Evolutionary conservation across 1,140 invertebrate species (phyloP), one percentile per base, ranked within the genome.

Genomic region (Orchesella cincta): DNA sequence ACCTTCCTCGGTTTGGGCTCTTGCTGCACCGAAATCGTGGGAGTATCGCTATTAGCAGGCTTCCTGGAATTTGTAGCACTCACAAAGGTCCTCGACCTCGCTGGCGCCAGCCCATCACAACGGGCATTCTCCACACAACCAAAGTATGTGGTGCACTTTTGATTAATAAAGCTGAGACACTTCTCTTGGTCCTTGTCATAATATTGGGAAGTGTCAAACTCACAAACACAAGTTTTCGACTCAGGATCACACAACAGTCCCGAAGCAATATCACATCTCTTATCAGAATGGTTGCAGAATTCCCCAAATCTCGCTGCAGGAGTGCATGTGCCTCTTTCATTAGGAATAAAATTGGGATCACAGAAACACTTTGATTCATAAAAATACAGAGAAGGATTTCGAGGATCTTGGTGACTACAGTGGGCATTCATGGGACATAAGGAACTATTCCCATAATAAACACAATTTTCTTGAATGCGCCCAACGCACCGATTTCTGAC

Each of bases 331-430:
- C 77, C 77, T 5, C 31, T 35, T 1, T 62, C n/a, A 35, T 75
- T 72, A 14, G 34, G 71, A 16, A 52, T 28, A 26, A 71, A 78
- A 16, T 54, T 57, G 16, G 67, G 28, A 67, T 78, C 77, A 28
- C 77, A 78, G 28, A 78, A 78, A 28, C 77, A 78, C 54, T 62
- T 74, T 31, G 77, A 52, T 23, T 78, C 77, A 28, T 71, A 71
- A 62, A 74, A 78, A 46, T 78, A 78, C 29, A 78, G 72, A 12
- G 62, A 31, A 14, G 62, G 34, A 72, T 78, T 62, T 26, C 26
- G 51, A n/a, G 77, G 77, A 33, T 78, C 77, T 75, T 78, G 77
- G 33, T 78, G 77, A 36, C 29, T 52, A 36, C 77, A 78, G 8
- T 36, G 34, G 33, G 73, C 62, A 51, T 78, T 78, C 23, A 67